Evolutionary conservation across 2,113 vertebrate species (phyloP), one percentile per base, ranked within the genome.

Genomic region (Alouatta palliata): DNA sequence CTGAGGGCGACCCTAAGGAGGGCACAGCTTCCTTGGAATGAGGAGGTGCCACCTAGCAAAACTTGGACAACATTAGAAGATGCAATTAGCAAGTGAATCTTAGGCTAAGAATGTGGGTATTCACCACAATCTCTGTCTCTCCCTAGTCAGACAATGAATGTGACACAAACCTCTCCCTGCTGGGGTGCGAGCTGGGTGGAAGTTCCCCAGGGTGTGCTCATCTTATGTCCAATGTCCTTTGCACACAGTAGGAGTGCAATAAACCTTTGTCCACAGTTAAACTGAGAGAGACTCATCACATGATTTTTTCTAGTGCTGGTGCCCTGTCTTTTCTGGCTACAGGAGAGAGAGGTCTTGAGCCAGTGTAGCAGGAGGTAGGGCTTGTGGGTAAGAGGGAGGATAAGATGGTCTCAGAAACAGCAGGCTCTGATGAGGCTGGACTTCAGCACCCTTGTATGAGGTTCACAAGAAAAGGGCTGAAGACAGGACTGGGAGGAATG

Each of bases 41-140:
- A 87, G 61, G 49, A 54, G 82, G 32, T 17, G 10, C 56, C 92
- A 20, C 4, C 2, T 0, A 81, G 70, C 37, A 68, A 70, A 80
- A 3, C 1, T 40, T 54, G 25, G 58, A 52, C 47, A 68, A 17
- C n/a, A 32, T 37, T 30, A 0, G 35, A 80, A 85, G 91, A 75
- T 30, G 68, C 56, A 37, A 58, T 82, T 54, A 92, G 35, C 71
- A 73, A 86, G 71, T 86, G 85, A 96, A 14, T 91, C 70, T 25
- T 14, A 79, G 71, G 27, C 64, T 27, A n/a, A 85, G 89, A 97
- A 81, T 85, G 71, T 82, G 77, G 43, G 12, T 10, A 17, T 8
- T 76, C 27, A 32, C 68, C 80, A 37, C 85, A 73, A 45, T 86
- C 25, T 61, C n/a, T 7, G 45, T 75, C 47, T 90, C 87, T 73